Base-by-base conservation (phyloP, 2,797 vertebrate genomes). In the Setipinna tenuifilis region DNA sequence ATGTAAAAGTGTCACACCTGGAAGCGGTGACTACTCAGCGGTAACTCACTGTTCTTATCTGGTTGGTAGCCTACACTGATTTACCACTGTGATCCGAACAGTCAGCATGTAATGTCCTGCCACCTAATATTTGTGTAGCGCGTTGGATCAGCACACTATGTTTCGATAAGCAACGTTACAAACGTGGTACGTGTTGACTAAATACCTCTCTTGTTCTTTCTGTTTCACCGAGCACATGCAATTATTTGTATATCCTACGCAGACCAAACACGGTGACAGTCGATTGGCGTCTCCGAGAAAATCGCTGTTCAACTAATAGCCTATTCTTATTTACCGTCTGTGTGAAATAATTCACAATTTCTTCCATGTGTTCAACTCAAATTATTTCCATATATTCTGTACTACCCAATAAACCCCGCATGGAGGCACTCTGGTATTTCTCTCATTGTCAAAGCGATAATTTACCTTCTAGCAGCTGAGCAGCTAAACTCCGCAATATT, bases 401-500 rank as follows among this genome's bases (percentile, higher is more conserved):
- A 78, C 71, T 78, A 78, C 71, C 71, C 71, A 78, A 21, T 78
- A 41, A 78, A 78, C 11, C 71, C 71, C 71, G 17, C 71, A 82
- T 25, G 81, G 46, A 50, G 28, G 81, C 81, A 58, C 81, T 50
- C 44, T 50, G 81, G 81, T 78, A 78, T 50, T 50, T 25, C n/a
- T 44, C 78, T 41, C 21, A 44, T 41, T 25, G 6, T 19, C 28
- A 44, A 82, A 82, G 46, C 54, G 46, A 11, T 19, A 35, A 68
- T 57, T 81, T 1, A 35, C 23, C 61, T 12, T 2, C 25, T 5
- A 4, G 28, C 65, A 16, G 71, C 41, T 16, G 7, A 48, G 11
- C 85, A 19, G 19, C 4, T 54, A 48, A 83, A 85, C 21, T 28
- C 35, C 17, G 17, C 31, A 78, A 10, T 44, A 44, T 91, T 95